Evolutionary conservation across 2,113 vertebrate genomes (phyloP).

Genomic region (Caranx melampygus): DNA sequence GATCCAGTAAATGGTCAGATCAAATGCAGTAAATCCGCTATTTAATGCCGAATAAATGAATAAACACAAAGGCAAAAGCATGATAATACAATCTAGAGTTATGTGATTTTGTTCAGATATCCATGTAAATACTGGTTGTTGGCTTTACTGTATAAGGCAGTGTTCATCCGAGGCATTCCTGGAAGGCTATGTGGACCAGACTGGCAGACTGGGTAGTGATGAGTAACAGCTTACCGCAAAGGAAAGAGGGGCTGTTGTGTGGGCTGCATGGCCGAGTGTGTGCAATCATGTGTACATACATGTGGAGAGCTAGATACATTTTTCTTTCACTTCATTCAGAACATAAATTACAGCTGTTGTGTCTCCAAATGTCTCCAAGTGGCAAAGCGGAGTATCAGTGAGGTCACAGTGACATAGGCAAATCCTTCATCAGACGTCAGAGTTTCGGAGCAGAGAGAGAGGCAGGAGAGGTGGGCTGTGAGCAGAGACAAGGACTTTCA

Average conservation of each 20-base stretch:
- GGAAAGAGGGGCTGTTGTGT: conserved; percentile 41
- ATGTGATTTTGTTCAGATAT: conserved; percentile 7
- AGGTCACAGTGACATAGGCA: conserved; percentile 71
- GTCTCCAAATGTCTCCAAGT: not conserved
- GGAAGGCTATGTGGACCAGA: conserved; percentile 76
- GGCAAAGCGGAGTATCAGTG: conserved; percentile 68
- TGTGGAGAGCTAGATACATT: conserved; percentile 17
- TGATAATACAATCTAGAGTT: not conserved
- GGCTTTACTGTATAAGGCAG: conserved; percentile 41
- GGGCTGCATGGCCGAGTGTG: conserved; percentile 30
- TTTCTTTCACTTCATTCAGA: conserved; percentile 4
- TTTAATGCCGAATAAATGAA: not conserved
- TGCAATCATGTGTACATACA: conserved; percentile 18
- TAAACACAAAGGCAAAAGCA: not conserved
- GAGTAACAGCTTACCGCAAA: conserved; percentile 74
- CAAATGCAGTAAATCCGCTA: not conserved
- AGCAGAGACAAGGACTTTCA: conserved; percentile 74
- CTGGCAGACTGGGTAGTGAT: conserved; percentile 64
- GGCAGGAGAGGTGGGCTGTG: conserved; percentile 30
- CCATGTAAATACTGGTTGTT: conserved; percentile 23
- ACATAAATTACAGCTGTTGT: not conserved
- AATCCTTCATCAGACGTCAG: conserved; percentile 67
- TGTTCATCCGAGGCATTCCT: conserved; percentile 76
- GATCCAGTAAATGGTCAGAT: not conserved
- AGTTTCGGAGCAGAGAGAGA: conserved; percentile 66